Evolutionary conservation across 2,113 vertebrate genomes (phyloP).

Genomic region (Mirounga angustirostris): DNA sequence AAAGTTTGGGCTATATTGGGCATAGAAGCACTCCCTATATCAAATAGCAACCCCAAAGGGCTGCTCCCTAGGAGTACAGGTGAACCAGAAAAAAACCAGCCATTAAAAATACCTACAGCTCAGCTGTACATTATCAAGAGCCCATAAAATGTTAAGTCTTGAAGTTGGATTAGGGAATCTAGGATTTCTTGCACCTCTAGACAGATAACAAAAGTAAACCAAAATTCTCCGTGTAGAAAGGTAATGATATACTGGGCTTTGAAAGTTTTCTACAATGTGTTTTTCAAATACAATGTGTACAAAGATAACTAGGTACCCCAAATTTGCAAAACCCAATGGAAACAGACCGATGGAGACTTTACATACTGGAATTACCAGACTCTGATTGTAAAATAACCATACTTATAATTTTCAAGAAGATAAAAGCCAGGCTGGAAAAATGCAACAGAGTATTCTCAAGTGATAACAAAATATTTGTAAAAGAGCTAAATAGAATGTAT

Average conservation of each 20-base stretch:
- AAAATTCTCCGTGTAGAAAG: background rate
- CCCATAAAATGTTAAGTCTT: background rate
- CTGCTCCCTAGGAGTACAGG: too few relatives aligned
- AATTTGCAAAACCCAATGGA: background rate
- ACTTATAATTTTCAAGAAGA: background rate
- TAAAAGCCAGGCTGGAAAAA: constrained; percentile 27
- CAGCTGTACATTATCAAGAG: background rate
- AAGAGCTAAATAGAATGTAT: background rate
- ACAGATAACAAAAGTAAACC: background rate
- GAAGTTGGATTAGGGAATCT: background rate
- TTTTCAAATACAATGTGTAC: background rate
- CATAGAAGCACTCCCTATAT: background rate
- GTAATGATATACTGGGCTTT: background rate
- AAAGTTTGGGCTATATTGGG: background rate
- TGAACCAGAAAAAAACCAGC: background rate
- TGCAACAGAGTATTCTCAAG: background rate
- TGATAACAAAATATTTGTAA: background rate
- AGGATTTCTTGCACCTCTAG: background rate
- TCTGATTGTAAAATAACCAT: background rate
- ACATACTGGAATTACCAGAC: background rate
- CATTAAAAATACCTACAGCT: background rate
- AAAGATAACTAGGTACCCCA: background rate
- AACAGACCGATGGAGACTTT: background rate
- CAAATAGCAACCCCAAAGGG: background rate
- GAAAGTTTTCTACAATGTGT: background rate